These are phyloP conservation scores for Eulemur macaco DNA, from an alignment of 2,113 vertebrate species.

Conservation along the genomic window DNA sequence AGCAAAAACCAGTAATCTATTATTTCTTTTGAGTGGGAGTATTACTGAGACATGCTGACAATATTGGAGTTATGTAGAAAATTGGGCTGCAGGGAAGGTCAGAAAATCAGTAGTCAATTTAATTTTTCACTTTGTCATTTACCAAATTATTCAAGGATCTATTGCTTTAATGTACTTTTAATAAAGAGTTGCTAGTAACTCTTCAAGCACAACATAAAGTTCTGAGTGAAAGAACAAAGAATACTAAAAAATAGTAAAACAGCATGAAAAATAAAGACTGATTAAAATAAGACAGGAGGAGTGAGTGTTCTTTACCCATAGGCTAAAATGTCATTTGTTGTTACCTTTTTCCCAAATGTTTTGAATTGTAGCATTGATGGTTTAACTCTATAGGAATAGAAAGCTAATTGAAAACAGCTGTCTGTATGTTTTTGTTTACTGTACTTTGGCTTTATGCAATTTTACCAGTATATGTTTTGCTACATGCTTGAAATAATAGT, in stretches of 20 bases:
- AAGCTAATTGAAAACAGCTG: constrained; percentile 17
- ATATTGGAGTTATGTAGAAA: constrained; percentile 26
- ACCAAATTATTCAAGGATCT: not conserved
- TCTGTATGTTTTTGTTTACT: constrained; percentile 25
- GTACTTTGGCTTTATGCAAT: not conserved
- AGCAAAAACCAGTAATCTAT: not conserved
- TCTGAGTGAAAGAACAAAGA: constrained; percentile 67
- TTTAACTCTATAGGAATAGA: constrained; percentile 9
- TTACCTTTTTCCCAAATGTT: not conserved
- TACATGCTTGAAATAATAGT: constrained; percentile 42
- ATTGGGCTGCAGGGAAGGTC: not conserved
- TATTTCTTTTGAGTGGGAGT: constrained; percentile 28
- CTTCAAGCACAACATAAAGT: not conserved
- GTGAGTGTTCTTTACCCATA: constrained; percentile 50
- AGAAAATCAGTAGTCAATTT: constrained; percentile 34
- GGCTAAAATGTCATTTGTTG: constrained; percentile 50
- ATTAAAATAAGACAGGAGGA: constrained; percentile 47
- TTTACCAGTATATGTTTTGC: constrained; percentile 23
- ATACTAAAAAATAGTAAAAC: constrained; percentile 44
- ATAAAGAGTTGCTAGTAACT: constrained; percentile 22
- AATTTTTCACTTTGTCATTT: constrained; percentile 36
- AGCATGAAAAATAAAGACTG: constrained; percentile 22
- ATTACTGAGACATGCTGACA: constrained; percentile 26
- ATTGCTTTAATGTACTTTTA: constrained; percentile 53
- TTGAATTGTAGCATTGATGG: not conserved